Base-by-base conservation (phyloP, 2,888 invertebrate species). In the Erebia palarica region DNA sequence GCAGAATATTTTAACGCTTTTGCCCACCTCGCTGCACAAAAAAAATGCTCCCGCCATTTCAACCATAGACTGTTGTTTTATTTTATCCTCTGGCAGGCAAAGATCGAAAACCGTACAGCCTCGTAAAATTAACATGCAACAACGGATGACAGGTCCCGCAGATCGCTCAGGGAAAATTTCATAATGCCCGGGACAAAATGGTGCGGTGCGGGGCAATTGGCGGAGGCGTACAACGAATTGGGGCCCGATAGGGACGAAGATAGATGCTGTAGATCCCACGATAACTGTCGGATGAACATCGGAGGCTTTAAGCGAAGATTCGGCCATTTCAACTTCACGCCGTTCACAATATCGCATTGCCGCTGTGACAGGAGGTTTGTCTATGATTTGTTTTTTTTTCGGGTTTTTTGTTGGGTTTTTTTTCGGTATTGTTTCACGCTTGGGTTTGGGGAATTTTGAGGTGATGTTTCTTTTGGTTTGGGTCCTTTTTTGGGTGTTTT, bases 341-440 rank as follows among this genome's bases (percentile, higher is more conserved):
- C 96, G 76, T 96, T 95, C 88, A 96, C 96, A 51, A 90, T 96
- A 76, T 96, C 96, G 82, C 96, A 96, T 85, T 97, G 97, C 89
- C 93, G 94, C 77, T 97, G 97, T 86, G 97, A 97, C 89, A 94
- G 94, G 91, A 96, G 96, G 96, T 96, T 94, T 88, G 94, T 88
- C 84, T 77, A 76, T 78, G 80, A 82, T 75, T 79, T 82, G 79
- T 81, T 74, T 71, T 75, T 75, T 77, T 73, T 63, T 11, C 47
- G 47, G 47, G 47, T 1, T 73, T 68, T 72, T 77, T 77, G 53
- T 27, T 27, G 21, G 61, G 67, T 63, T 76, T 69, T 27, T 58
- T 27, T 65, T 69, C 65, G 65, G 84, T 53, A 42, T 9, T 9
- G 55, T 58, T 13, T 27, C 57, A 27, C 57, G 57, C 57, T 58